Percentiles rank a stretch among this genome's conserved stretches.
Evolutionary conservation across 2,888 invertebrate species (phyloP).

Genomic region (Sminthurinus aureus): DNA sequence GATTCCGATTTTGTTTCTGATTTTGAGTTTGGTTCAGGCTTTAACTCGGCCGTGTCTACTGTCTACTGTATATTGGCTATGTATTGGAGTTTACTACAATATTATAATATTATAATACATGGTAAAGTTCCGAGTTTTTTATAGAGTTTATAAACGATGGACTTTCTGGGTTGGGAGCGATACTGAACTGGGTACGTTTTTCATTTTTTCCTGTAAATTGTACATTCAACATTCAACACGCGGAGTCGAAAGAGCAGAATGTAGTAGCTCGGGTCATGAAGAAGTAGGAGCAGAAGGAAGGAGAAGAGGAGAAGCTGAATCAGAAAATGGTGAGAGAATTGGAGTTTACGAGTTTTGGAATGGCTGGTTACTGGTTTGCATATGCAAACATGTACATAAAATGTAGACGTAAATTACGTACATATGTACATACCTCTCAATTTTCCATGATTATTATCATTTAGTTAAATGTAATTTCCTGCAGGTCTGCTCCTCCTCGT

Average conservation of each 20-base stretch:
- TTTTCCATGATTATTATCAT: constrained; percentile 53
- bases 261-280: too few species aligned
- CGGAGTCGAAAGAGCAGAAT: too few species aligned
- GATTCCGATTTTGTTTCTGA: too few species aligned
- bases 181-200: too few species aligned
- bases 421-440: constrained; percentile 43
- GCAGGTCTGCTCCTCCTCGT: constrained; percentile 49
- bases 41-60: constrained; percentile 31
- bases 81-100: too few species aligned
- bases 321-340: background rate
- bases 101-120: too few species aligned
- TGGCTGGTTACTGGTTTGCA: background rate
- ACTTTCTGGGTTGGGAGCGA: too few species aligned
- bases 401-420: too few species aligned
- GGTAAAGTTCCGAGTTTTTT: constrained; percentile 35
- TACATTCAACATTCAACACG: too few species aligned
- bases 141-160: background rate
- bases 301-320: background rate
- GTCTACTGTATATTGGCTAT: constrained; percentile 26
- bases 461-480: constrained; percentile 56
- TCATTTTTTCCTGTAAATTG: too few species aligned
- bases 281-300: background rate
- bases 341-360: background rate
- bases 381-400: too few species aligned
- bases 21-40: too few species aligned